Base-by-base conservation (phyloP, 1,140 invertebrate genomes). In the Drosophila elegans region DNA sequence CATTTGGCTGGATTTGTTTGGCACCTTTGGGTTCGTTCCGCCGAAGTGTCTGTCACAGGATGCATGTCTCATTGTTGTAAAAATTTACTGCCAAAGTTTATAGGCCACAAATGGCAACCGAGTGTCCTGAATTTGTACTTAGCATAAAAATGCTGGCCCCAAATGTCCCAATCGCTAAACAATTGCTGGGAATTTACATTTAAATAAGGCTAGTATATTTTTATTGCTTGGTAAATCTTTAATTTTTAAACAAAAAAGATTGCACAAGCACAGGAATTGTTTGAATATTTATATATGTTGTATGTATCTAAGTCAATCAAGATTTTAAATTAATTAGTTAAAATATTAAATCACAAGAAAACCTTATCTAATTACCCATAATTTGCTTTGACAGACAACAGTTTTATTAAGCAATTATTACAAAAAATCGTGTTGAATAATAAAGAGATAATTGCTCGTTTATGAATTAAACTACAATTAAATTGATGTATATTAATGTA, bases 11-110 rank as follows among this genome's bases (percentile, higher is more conserved):
- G 67, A 79, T 73, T 74, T 83, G 53, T 53, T 45, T 74, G n/a
- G 57, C 63, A 62, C 44, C 36, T 68, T 52, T 42, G 12, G 27
- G 3, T 32, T 51, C 48, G 27, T 46, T 13, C 12, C 11, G 32
- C 3, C 0, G 27, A 42, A 80, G 77, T 64, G 56, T 32, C 36
- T 54, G 63, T 41, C 68, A 2, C 52, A 53, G 82, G 57, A 74
- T 86, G 82, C 78, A 81, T 60, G 59, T 74, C 55, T 64, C 59
- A 82, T 82, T 82, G 78, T 88, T 82, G 75, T 79, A 88, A 86
- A 86, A 86, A 88, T 86, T 73, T 88, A 86, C 55, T 66, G 75
- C 46, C 71, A 48, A 82, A 82, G 39, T 86, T 88, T 88, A 86
- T 88, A 78, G 69, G 83, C 82, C 82, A 82, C 78, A 88, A 86